Evolutionary conservation across 1,140 invertebrate species (phyloP).

Genomic region (Diploscapter pachys): DNA sequence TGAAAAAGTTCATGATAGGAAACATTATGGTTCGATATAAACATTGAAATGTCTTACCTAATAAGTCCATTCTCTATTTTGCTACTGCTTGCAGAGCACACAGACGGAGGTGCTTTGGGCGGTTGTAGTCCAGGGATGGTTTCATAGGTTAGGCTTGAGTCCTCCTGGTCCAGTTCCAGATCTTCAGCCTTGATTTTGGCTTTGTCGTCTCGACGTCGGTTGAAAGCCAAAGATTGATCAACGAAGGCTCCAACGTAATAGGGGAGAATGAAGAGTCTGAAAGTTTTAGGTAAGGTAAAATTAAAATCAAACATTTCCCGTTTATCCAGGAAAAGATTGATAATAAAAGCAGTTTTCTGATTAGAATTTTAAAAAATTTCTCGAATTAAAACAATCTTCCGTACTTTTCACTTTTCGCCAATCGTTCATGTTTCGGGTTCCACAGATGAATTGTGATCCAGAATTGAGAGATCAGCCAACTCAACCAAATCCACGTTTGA

Average conservation of each 20-base stretch:
- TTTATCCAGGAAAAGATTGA: too few relatives aligned
- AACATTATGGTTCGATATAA: too few relatives aligned
- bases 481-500: conserved; percentile 54
- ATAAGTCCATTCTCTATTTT: conserved; percentile 49
- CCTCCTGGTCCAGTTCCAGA: conserved; percentile 58
- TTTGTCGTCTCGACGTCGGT: conserved; percentile 85
- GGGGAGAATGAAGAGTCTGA: conserved; percentile 79
- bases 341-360: too few relatives aligned
- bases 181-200: conserved; percentile 86
- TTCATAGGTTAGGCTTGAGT: conserved; percentile 51
- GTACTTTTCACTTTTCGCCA: conserved; percentile 66
- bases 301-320: too few relatives aligned
- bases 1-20: too few relatives aligned
- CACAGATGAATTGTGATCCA: conserved; percentile 92
- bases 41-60: conserved; percentile 22
- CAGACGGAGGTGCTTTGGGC: conserved; percentile 48
- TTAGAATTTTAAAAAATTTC: too few relatives aligned
- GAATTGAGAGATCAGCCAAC: conserved; percentile 61
- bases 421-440: conserved; percentile 91
- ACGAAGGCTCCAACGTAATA: conserved; percentile 89
- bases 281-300: conserved; percentile 11
- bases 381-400: not conserved
- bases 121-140: conserved; percentile 41
- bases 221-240: conserved; percentile 91
- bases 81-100: conserved; percentile 43